Conservation (phyloP, 2,888 invertebrate species). For the Cremastinae sp. region DNA sequence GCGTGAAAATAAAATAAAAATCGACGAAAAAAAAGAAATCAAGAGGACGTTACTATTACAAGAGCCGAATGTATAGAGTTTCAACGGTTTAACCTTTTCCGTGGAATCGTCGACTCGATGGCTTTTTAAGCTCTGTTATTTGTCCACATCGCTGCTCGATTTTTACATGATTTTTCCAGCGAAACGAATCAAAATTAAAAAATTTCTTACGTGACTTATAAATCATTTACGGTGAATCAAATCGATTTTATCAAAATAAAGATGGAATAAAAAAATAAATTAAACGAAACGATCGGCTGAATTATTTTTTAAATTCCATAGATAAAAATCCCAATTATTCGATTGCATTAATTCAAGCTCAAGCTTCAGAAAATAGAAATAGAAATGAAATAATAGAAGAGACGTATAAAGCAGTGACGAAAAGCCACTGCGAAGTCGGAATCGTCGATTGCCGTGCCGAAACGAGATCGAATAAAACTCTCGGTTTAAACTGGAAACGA, state of each 20-base stretch:
- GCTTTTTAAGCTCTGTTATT: constrained; percentile 2
- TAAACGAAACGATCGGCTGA: too few relatives aligned
- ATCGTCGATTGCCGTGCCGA: constrained; percentile 52
- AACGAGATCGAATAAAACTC: constrained; percentile 51
- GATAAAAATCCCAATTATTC: too few relatives aligned
- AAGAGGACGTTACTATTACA: constrained; percentile 18
- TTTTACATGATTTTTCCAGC: too few relatives aligned
- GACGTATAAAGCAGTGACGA: constrained; percentile 10
- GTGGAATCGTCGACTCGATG: constrained; percentile 20
- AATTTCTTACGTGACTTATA: too few relatives aligned
- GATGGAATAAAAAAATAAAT: too few relatives aligned
- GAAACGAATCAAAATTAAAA: too few relatives aligned
- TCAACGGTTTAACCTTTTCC: constrained; percentile 19
- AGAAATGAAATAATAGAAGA: not conserved
- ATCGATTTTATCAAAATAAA: too few relatives aligned
- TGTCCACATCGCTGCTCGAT: not conserved
- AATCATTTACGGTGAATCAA: too few relatives aligned
- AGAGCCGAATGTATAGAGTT: constrained; percentile 12
- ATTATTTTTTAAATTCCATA: too few relatives aligned
- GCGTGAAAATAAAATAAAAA: constrained; percentile 31
- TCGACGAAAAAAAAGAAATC: constrained; percentile 5
- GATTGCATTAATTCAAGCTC: constrained; percentile 16
- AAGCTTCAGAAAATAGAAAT: constrained; percentile 15
- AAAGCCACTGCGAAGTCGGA: constrained; percentile 54
- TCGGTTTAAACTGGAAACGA: constrained; percentile 54